phyloP scores from a whole-genome alignment of 30 jellyfish, hydroid and myxozoan genomes.

The Nemopilema nomurai region DNA sequence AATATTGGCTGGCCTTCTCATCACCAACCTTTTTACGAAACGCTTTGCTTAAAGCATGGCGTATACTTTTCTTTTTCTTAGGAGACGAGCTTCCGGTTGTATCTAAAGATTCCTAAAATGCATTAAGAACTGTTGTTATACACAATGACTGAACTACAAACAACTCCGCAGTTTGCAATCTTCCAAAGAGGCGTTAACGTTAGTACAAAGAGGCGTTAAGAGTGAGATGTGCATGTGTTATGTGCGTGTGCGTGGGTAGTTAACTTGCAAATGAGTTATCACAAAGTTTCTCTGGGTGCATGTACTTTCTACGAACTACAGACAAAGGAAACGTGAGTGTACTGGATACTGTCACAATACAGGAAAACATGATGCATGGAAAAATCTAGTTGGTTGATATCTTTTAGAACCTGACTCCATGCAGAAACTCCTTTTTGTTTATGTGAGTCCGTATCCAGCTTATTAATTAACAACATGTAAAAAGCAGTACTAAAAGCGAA shows the following conservation, averaged over 20 bases:
- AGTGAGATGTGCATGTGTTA: not conserved
- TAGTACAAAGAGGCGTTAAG: not conserved
- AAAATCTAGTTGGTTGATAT: not conserved
- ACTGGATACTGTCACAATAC: too few relatives aligned
- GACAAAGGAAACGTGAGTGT: too few relatives aligned
- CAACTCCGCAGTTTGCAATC: not conserved
- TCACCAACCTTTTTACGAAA: slow-evolving; percentile 69
- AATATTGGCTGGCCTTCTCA: not conserved
- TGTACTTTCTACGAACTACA: not conserved
- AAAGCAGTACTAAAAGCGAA: not conserved
- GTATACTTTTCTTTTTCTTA: slow-evolving; percentile 72
- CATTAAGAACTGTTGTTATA: slow-evolving; percentile 21
- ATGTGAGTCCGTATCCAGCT: too few relatives aligned
- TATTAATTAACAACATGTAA: not conserved
- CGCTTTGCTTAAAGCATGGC: slow-evolving; percentile 65
- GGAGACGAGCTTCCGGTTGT: slow-evolving; percentile 76
- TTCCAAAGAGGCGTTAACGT: not conserved
- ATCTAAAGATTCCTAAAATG: slow-evolving; percentile 68
- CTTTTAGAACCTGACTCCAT: not conserved
- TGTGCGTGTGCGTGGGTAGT: not conserved
- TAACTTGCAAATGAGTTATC: not conserved
- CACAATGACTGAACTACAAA: not conserved
- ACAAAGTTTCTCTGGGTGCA: not conserved
- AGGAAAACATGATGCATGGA: too few relatives aligned
- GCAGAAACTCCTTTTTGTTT: too few relatives aligned